A percentile compares a stretch with the other conserved stretches of the same genome.
Conservation (phyloP, 2,888 invertebrate genomes). For the Drosophila rubida region DNA sequence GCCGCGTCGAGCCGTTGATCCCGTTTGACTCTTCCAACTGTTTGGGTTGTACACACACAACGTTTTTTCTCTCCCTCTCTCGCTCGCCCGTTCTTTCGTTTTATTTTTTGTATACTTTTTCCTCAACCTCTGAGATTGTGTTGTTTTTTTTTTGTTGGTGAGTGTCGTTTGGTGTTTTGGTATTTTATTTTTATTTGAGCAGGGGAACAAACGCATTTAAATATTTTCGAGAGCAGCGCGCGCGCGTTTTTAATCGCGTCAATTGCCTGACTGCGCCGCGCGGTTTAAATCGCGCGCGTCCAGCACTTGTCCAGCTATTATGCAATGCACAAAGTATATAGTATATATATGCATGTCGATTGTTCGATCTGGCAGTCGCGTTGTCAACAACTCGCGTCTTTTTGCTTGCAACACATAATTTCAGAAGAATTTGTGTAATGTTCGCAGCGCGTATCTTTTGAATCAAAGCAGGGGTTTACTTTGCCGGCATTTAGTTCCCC, state of each 20-base stretch:
- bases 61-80: slow-evolving; percentile 6
- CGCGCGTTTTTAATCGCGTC: slow-evolving; percentile 52
- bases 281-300: slow-evolving; percentile 53
- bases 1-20: slow-evolving; percentile 72
- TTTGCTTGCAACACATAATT: slow-evolving; percentile 11
- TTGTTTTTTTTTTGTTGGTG: slow-evolving; percentile 11
- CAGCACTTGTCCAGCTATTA: slow-evolving; percentile 38
- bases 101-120: slow-evolving; percentile 24
- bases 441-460: not conserved
- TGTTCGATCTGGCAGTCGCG: not conserved
- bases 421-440: slow-evolving; percentile 20
- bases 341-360: not conserved
- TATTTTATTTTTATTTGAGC: slow-evolving; percentile 57
- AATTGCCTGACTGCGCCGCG: slow-evolving; percentile 46
- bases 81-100: not conserved
- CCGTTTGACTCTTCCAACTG: slow-evolving; percentile 74
- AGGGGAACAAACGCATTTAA: slow-evolving; percentile 77
- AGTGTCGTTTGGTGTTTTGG: slow-evolving; percentile 37
- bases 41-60: slow-evolving; percentile 48
- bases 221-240: slow-evolving; percentile 54
- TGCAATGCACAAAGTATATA: slow-evolving; percentile 29
- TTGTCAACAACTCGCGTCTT: not conserved
- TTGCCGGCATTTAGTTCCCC: slow-evolving; percentile 15
- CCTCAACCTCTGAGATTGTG: slow-evolving; percentile 11
- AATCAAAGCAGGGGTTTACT: slow-evolving; percentile 54